Evolutionary conservation across 2,888 invertebrate genomes (phyloP).

Genomic region (Phymatocera aterrima): DNA sequence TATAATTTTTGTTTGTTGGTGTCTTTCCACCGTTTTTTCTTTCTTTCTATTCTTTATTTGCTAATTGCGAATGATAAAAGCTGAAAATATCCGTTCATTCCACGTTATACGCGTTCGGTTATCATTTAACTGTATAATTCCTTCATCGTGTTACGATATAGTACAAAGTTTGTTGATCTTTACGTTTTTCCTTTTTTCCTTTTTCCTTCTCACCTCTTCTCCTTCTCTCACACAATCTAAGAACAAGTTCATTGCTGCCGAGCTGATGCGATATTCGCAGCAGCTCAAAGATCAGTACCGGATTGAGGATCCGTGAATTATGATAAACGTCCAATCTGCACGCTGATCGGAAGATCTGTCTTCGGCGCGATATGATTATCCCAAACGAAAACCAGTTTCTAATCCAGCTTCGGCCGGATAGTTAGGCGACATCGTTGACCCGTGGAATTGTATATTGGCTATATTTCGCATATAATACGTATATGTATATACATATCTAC

Average conservation of each 20-base stretch:
- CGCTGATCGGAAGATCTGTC: background rate
- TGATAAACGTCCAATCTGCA: slow-evolving; percentile 3
- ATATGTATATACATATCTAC: background rate
- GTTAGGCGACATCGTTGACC: background rate
- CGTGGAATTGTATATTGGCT: slow-evolving; percentile 17
- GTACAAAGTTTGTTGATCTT: no score
- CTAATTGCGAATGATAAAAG: no score
- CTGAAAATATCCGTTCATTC: no score
- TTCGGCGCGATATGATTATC: background rate
- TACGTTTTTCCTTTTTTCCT: no score
- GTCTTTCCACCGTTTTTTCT: no score
- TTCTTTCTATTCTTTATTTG: no score
- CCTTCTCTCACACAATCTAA: background rate
- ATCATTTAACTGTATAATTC: no score
- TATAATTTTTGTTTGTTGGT: no score
- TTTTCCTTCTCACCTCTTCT: no score
- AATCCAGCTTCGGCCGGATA: slow-evolving; percentile 30
- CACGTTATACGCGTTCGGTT: no score
- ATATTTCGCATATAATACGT: background rate
- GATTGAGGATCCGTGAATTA: background rate
- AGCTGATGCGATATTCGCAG: background rate
- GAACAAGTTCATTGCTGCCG: background rate
- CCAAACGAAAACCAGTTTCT: slow-evolving; percentile 16
- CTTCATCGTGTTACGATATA: no score
- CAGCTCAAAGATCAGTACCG: background rate